phyloP scores from a whole-genome alignment of 92 coral and sea anemone species.

The Zoanthus sociatus region DNA sequence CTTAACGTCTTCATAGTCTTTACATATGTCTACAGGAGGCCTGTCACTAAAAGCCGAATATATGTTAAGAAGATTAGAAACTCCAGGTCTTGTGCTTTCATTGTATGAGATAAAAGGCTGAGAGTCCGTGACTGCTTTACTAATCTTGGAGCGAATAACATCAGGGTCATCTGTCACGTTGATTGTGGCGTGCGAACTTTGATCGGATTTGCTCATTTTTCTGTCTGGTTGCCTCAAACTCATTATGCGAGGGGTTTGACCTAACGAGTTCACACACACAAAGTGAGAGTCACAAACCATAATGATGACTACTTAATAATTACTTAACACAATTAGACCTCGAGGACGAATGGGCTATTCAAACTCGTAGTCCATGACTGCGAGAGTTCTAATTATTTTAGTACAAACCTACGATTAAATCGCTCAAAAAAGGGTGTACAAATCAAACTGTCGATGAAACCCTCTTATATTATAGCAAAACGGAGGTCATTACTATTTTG shows the following conservation, averaged over 20 bases:
- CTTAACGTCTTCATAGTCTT: slow-evolving; percentile 63
- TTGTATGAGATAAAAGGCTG: slow-evolving; percentile 74
- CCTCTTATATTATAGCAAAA: no score
- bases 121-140: slow-evolving; percentile 82
- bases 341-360: neutral
- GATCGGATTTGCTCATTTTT: slow-evolving; percentile 90
- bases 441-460: no score
- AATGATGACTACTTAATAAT: neutral
- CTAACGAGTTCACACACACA: slow-evolving; percentile 24
- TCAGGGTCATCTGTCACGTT: slow-evolving; percentile 76
- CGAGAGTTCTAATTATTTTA: no score
- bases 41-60: slow-evolving; percentile 69
- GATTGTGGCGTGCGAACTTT: slow-evolving; percentile 68
- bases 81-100: slow-evolving; percentile 73
- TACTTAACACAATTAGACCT: neutral
- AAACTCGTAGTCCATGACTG: no score
- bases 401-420: no score
- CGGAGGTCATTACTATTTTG: no score
- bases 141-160: slow-evolving; percentile 66
- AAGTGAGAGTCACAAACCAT: neutral
- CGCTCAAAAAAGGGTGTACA: no score
- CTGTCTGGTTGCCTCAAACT: slow-evolving; percentile 77
- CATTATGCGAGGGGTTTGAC: slow-evolving; percentile 75
- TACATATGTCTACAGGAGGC: slow-evolving; percentile 58
- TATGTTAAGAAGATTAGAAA: slow-evolving; percentile 78